phyloP scores from a whole-genome alignment of 2,888 invertebrate genomes.

The Drosophila heteroneura region DNA sequence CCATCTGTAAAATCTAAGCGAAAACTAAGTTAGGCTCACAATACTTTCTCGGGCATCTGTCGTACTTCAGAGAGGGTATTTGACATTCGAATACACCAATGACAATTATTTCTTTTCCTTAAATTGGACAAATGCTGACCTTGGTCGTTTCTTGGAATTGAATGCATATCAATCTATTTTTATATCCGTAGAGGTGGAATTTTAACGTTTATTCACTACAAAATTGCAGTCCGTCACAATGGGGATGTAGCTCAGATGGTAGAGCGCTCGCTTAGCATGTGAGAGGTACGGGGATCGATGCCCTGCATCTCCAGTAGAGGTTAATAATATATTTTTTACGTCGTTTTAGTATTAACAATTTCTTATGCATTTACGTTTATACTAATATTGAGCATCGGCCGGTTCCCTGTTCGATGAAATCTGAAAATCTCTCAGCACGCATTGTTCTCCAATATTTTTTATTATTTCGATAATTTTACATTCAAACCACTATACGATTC shows the following conservation, averaged over 20 bases:
- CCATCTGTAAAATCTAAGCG: neutral
- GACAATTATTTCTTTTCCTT: neutral
- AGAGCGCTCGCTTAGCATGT: conserved; percentile 86
- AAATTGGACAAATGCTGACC: conserved; percentile 8
- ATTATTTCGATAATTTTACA: neutral
- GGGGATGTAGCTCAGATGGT: conserved; percentile 86
- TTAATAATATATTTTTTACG: neutral
- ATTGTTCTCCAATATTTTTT: conserved; percentile 46
- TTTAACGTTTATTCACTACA: conserved; percentile 12
- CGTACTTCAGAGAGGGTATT: neutral
- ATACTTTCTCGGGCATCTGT: neutral
- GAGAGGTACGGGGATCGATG: conserved; percentile 86
- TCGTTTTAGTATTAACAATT: neutral
- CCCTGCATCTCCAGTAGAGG: conserved; percentile 84
- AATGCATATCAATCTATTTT: conserved; percentile 12
- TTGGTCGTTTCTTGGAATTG: conserved; percentile 11
- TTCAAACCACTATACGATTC: neutral
- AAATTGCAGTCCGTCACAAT: neutral
- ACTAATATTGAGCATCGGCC: neutral
- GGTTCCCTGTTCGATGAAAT: neutral
- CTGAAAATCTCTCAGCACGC: neutral
- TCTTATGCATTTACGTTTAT: neutral
- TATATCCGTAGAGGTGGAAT: neutral
- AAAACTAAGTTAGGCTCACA: neutral
- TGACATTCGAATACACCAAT: neutral